phyloP scores from a whole-genome alignment of 2,888 invertebrate species.

The Lymantria monacha region DNA sequence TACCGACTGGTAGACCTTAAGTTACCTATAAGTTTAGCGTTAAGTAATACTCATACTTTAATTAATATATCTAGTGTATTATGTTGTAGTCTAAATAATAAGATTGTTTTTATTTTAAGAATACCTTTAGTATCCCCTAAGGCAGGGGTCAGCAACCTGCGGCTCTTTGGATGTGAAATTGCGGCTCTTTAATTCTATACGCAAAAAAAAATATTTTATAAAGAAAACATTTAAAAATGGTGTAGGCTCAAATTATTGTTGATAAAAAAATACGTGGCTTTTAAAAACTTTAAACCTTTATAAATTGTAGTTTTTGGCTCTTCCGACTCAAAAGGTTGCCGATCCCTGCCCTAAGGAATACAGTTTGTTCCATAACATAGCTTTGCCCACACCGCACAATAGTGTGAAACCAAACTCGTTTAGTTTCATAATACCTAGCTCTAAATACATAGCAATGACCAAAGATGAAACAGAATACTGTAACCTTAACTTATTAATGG shows the following conservation, averaged over 20 bases:
- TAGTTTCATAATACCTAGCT: background rate
- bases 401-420: background rate
- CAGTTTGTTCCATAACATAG: background rate
- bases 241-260: no score
- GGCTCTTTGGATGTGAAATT: no score
- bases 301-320: no score
- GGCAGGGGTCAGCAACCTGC: no score
- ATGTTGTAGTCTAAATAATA: background rate
- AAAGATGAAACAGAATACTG: background rate
- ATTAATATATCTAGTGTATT: background rate
- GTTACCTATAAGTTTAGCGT: background rate
- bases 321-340: no score
- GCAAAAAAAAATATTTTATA: no score
- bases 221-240: no score
- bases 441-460: background rate
- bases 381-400: background rate
- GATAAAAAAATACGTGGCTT: no score
- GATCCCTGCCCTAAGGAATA: no score
- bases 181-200: no score
- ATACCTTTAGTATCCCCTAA: background rate
- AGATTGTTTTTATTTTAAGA: background rate
- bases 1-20: background rate
- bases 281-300: no score
- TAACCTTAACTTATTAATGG: background rate
- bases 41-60: background rate